A percentile compares a stretch with the other conserved stretches of the same genome.
Evolutionary conservation across 2,888 invertebrate genomes (phyloP).

Genomic region (Cephus pulcher): DNA sequence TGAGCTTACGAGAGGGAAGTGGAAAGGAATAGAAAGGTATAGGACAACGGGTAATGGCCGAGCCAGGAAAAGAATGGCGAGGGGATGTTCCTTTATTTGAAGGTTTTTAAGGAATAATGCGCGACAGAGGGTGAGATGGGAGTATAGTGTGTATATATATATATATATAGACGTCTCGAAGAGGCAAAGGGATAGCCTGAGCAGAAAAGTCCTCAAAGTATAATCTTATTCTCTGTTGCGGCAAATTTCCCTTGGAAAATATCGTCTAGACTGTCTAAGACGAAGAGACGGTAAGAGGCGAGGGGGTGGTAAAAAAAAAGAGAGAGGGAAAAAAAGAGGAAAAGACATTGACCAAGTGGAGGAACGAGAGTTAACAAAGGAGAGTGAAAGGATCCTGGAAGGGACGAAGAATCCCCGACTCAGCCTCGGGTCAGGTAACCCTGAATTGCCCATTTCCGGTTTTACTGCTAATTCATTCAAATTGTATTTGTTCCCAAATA

Average conservation of each 20-base stretch:
- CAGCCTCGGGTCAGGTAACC: constrained; percentile 44
- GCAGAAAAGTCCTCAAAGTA: constrained; percentile 37
- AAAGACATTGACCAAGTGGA: constrained; percentile 11
- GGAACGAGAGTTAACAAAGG: constrained; percentile 1
- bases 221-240: constrained; percentile 42
- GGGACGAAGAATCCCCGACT: constrained; percentile 1
- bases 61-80: constrained; percentile 18
- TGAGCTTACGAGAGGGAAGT: not conserved
- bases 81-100: not conserved
- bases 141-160: too few relatives aligned
- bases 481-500: constrained; percentile 63
- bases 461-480: constrained; percentile 65
- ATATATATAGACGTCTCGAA: too few relatives aligned
- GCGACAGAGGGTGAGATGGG: not conserved
- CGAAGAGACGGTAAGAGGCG: not conserved
- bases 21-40: constrained; percentile 18
- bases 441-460: constrained; percentile 56
- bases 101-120: not conserved
- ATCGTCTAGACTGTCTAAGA: constrained; percentile 43
- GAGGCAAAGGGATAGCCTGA: not conserved
- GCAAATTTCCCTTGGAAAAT: constrained; percentile 46
- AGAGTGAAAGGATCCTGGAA: not conserved
- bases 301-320: not conserved
- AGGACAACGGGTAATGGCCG: constrained; percentile 7
- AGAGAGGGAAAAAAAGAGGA: not conserved